These are phyloP conservation scores for Rhogogaster chlorosoma DNA, from an alignment of 2,888 invertebrate species.

Conservation along the genomic window DNA sequence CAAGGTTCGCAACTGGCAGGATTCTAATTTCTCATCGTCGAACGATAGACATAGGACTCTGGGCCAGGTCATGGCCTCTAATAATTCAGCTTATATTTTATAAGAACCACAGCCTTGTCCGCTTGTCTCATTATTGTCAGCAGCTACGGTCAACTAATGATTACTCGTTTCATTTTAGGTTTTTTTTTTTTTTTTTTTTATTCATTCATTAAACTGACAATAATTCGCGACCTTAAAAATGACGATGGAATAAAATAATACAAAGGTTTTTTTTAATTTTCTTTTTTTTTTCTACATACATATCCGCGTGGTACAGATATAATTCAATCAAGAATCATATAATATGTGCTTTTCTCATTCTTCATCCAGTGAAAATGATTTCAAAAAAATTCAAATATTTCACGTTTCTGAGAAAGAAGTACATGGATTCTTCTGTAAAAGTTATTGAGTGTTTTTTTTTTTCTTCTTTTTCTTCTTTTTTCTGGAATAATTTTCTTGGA, in stretches of 20 bases:
- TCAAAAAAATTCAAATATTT: background rate
- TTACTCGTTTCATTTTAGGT: background rate
- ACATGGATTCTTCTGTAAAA: background rate
- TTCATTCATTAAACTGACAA: background rate
- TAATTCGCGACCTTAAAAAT: background rate
- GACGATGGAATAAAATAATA: background rate
- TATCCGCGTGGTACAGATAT: no score
- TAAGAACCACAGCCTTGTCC: background rate
- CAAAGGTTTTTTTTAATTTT: background rate
- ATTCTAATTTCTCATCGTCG: conserved; percentile 13
- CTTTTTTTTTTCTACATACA: background rate
- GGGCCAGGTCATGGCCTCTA: conserved; percentile 1
- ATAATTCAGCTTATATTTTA: background rate
- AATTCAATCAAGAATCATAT: no score
- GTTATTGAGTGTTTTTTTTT: background rate
- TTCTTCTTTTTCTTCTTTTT: background rate
- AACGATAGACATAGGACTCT: background rate
- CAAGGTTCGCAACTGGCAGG: background rate
- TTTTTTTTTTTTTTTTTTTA: no score
- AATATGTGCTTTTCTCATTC: no score
- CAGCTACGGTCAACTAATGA: background rate
- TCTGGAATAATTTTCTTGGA: background rate
- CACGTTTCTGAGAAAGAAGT: background rate
- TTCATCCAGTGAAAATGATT: no score
- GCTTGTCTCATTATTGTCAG: background rate